Percentiles rank a stretch among this genome's conserved stretches.
These are phyloP conservation scores for Arenicola marina DNA, from an alignment of 2,888 invertebrate genomes.

Conservation along the genomic window DNA sequence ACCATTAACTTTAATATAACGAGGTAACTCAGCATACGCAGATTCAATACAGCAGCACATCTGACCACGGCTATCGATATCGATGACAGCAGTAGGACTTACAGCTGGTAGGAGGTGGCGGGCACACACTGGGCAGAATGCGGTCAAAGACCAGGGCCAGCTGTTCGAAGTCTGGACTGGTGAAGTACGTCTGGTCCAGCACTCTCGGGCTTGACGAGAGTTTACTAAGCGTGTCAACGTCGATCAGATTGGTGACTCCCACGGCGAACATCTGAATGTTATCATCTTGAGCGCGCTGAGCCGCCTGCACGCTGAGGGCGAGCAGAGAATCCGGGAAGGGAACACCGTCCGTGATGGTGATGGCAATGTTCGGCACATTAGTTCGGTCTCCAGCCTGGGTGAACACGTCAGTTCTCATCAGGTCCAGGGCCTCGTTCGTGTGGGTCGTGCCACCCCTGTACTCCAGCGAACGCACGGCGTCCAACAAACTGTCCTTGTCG, in stretches of 20 bases:
- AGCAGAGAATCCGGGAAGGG: too few relatives aligned
- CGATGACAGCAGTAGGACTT: too few relatives aligned
- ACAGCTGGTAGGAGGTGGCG: not conserved
- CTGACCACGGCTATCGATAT: too few relatives aligned
- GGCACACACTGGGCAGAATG: slow-evolving; percentile 4
- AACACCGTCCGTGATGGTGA: slow-evolving; percentile 10
- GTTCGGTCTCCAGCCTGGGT: slow-evolving; percentile 3
- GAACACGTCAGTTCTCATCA: not conserved
- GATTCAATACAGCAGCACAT: too few relatives aligned
- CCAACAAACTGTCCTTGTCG: not conserved
- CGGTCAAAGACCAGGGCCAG: not conserved
- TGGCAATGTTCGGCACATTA: slow-evolving; percentile 7
- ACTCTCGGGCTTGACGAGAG: not conserved
- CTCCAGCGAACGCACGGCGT: not conserved
- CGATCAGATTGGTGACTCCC: not conserved
- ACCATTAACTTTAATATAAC: too few relatives aligned
- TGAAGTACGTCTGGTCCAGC: slow-evolving; percentile 15
- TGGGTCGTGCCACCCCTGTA: slow-evolving; percentile 9
- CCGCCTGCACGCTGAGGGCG: too few relatives aligned
- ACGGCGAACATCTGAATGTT: not conserved
- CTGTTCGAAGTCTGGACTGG: slow-evolving; percentile 13
- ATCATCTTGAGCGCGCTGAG: not conserved
- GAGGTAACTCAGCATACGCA: too few relatives aligned
- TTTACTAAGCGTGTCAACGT: not conserved
- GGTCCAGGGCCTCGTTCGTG: slow-evolving; percentile 4